Percentiles rank a stretch among this genome's conserved stretches.
Conservation (phyloP, 53 echinoderm and acorn worm genomes). For the Antedon mediterranea region DNA sequence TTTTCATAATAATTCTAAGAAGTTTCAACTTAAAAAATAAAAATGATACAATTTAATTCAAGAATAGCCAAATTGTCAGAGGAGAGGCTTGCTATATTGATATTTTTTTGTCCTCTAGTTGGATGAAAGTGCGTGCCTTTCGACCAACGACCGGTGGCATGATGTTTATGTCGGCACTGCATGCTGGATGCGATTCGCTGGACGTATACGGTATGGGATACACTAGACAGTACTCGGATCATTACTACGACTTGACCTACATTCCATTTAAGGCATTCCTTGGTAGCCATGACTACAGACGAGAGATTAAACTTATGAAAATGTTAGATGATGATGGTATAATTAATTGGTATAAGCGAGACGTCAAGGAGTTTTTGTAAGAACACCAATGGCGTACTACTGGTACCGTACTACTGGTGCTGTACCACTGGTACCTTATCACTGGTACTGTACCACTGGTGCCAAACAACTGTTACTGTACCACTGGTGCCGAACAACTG, state of each 20-base stretch:
- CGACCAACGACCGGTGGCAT: slow-evolving; percentile 82
- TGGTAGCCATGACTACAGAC: slow-evolving; percentile 68
- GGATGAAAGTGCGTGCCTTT: slow-evolving; percentile 69
- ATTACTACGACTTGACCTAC: slow-evolving; percentile 71
- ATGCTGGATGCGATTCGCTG: slow-evolving; percentile 59
- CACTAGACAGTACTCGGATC: slow-evolving; percentile 48
- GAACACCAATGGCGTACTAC: too few species aligned
- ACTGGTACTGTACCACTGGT: too few species aligned
- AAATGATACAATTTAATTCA: too few species aligned
- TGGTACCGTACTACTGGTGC: too few species aligned
- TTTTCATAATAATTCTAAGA: too few species aligned
- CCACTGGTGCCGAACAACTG: too few species aligned
- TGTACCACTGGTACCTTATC: too few species aligned
- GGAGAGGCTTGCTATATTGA: too few species aligned
- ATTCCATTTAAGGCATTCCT: slow-evolving; percentile 23
- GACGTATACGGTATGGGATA: slow-evolving; percentile 92
- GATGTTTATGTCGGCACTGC: slow-evolving; percentile 80
- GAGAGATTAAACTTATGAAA: slow-evolving; percentile 48
- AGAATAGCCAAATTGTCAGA: too few species aligned
- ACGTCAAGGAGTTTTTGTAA: slow-evolving; percentile 41
- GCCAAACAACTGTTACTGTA: too few species aligned
- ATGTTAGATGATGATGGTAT: slow-evolving; percentile 40
- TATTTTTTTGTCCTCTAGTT: slow-evolving; percentile 24
- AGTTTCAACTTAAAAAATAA: too few species aligned
- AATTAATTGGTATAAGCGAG: slow-evolving; percentile 73